These are phyloP conservation scores for Lepisosteus osseus DNA, from an alignment of 2,113 vertebrate genomes.

Conservation along the genomic window DNA sequence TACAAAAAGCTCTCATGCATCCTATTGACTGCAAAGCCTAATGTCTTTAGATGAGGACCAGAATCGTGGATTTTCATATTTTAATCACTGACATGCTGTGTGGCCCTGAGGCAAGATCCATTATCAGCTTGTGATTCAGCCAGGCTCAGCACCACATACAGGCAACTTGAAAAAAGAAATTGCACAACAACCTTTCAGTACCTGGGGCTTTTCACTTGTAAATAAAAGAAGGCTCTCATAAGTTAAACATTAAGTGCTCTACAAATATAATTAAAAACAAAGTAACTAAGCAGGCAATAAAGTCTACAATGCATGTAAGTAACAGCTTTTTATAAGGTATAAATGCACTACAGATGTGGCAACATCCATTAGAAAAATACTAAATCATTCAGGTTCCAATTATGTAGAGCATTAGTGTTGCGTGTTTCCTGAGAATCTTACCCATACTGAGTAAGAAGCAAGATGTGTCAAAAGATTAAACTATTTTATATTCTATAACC, in stretches of 20 bases:
- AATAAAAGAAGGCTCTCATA: background rate
- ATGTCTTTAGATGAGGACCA: background rate
- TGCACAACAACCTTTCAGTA: background rate
- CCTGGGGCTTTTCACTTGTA: background rate
- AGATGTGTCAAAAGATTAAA: background rate
- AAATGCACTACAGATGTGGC: background rate
- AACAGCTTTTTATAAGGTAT: background rate
- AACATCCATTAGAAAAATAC: background rate
- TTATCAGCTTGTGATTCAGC: background rate
- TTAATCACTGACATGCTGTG: background rate
- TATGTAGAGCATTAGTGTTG: background rate
- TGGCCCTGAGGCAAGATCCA: slow-evolving; percentile 3
- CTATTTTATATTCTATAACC: too few relatives aligned
- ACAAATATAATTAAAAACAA: too few relatives aligned
- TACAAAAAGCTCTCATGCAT: background rate
- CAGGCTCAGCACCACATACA: too few relatives aligned
- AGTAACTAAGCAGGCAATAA: too few relatives aligned
- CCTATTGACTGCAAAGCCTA: background rate
- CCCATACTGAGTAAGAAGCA: background rate
- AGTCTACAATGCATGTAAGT: background rate
- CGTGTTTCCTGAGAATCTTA: background rate
- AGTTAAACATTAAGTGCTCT: too few relatives aligned
- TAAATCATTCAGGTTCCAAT: background rate
- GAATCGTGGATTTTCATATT: background rate
- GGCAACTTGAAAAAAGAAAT: too few relatives aligned